Base-by-base conservation (phyloP, 1,140 invertebrate species). In the Drosophila eugracilis region DNA sequence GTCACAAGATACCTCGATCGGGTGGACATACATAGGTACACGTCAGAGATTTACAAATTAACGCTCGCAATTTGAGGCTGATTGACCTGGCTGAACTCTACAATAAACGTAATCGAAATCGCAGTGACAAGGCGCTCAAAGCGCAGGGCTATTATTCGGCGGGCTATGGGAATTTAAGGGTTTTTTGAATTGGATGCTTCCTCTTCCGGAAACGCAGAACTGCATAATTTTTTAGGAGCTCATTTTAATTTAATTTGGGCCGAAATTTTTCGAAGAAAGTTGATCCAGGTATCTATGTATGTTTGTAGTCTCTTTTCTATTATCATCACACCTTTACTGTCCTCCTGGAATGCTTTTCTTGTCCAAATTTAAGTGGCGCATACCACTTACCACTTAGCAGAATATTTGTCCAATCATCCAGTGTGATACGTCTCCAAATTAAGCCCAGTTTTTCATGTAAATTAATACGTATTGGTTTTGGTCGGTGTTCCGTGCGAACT, bases 121-220 rank as follows among this genome's bases (percentile, higher is more conserved):
- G 53, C 24, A n/a, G 49, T 60, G 52, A 39, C 55, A 41, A 22
- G 34, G 41, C 58, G 62, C 58, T 66, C 60, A 67, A 67, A 66
- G 44, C 67, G 60, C 63, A 66, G 26, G 10, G 14, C 24, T 22
- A 19, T 28, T 15, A 1, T 6, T 15, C 15, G 15, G 28, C 26
- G 22, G 17, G 1, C 15, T 7, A 19, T 44, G 26, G 15, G 12
- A 59, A 34, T 15, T 42, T 10, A n/a, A n/a, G 12, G 15, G 6
- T 14, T 3, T 7, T 7, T 9, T 22, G 9, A 42, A 34, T 66
- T 41, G 14, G 17, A 26, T 32, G 58, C 26, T 65, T 30, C 41
- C 19, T 39, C 32, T 17, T 14, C 2, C 7, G 30, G 9, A n/a
- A 14, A 12, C 4, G 9, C 7, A 12, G 19, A 44, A 55, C 55